Base-by-base conservation (phyloP, 2,797 vertebrate genomes). In the Peromyscus nudipes region DNA sequence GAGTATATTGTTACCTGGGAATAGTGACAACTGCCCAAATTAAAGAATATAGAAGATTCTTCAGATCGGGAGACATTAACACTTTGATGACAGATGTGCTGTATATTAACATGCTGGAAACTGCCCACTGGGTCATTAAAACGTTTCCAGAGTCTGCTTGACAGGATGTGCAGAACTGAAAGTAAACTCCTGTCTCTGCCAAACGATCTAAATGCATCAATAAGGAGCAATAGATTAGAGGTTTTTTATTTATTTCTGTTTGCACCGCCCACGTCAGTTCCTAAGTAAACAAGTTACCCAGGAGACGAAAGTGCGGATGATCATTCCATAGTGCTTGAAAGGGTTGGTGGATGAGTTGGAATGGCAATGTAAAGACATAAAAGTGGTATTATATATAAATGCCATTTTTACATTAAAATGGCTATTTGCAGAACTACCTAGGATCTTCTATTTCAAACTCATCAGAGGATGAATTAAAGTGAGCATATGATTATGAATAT, bases 361-460 rank as follows among this genome's bases (percentile, higher is more conserved):
- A 29, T 40, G 60, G 49, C 9, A 91, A 77, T 80, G 69, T 94
- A 81, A 88, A 94, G 19, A 60, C 6, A 49, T 2, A 52, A 85
- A 84, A 34, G 12, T 76, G 17, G 1, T 11, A 75, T 62, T 80
- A 8, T 52, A 64, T 60, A 43, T 23, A 27, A 92, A 29, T 92
- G 43, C 14, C 17, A 87, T 65, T 79, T 91, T 77, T 55, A 67
- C 34, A 31, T 67, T 92, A 31, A n/a, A 90, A 79, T 29, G 13
- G 8, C 1, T 43, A 89, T 86, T 93, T 49, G 3, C 8, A 19
- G 19, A 55, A 89, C 80, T 79, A 29, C 0, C 1, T 43, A 83
- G 40, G 80, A 82, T 7, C 29, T 82, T 89, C 88, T 83, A 49
- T 91, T 85, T 89, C 73, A 96, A 91, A 94, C 11, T 79, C 55